Evolutionary conservation across 2,888 invertebrate genomes (phyloP), one percentile per base, ranked within the genome.

Genomic region (Pachymerium ferrugineum): DNA sequence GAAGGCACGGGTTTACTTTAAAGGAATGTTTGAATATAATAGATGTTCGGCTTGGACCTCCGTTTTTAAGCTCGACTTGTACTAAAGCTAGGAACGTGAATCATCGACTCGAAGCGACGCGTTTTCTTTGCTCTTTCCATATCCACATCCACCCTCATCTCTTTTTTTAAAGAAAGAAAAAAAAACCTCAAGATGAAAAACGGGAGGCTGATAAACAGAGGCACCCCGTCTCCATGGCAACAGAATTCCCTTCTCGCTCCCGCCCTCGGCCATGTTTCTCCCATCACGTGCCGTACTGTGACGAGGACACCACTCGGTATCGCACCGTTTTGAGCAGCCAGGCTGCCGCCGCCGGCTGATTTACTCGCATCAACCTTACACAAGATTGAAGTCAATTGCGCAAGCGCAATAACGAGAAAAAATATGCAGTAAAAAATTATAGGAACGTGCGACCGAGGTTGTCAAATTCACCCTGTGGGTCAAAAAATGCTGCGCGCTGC

Each of bases 51-150:
- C 62, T 62, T 62, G 62, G 62, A 22, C 62, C 62, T 62, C 62
- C 62, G 62, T 62, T 62, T 62, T 62, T 62, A 62, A 62, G 62
- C 62, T 62, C 62, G 62, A 62, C n/a, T 62, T 62, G 62, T 62
- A 62, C 62, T 28, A 62, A 62, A 25, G 62, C 28, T 62, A 28
- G 22, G 62, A 10, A 62, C 62, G 62, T 62, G 62, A 62, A 62
- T 62, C 62, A 62, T 62, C 28, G 62, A 28, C 62, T 62, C 28
- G 62, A 62, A 62, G 25, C 47, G 22, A 54, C 62, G 62, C 62
- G 62, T 62, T 62, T 54, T 54, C 54, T 54, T 25, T 54, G 54
- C 22, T 25, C 25, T 54, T 25, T n/a, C 28, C 62, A 28, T 28
- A 62, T 62, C 62, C 54, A 22, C 54, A 25, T 54, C 25, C 54